phyloP scores from a whole-genome alignment of 2,113 vertebrate species.

The Eulacestoma nigropectus region DNA sequence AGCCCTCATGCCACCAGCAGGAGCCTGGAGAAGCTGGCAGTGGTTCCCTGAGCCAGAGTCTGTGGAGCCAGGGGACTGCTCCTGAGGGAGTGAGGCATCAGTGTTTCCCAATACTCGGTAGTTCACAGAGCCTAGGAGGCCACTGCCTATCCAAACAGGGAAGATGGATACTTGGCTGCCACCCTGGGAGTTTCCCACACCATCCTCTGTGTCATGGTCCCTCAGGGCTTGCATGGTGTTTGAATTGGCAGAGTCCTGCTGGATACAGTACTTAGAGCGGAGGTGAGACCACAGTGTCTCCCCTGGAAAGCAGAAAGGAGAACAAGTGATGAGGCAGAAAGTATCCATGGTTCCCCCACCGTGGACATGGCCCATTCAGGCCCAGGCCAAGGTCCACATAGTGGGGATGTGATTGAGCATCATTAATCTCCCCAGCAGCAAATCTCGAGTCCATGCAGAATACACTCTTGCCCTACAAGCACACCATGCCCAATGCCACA shows the following conservation, averaged over 20 bases:
- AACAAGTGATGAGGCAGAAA: neutral
- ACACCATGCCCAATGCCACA: neutral
- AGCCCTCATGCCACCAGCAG: neutral
- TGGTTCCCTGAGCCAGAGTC: neutral
- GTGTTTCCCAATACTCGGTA: neutral
- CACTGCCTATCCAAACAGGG: neutral
- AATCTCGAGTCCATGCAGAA: neutral
- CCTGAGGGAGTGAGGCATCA: neutral
- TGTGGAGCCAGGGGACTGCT: neutral
- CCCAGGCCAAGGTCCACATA: neutral
- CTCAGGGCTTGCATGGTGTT: slow-evolving; percentile 62
- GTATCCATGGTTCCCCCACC: neutral
- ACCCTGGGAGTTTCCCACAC: neutral
- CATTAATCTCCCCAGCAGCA: neutral
- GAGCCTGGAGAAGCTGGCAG: neutral
- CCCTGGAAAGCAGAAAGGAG: slow-evolving; percentile 66
- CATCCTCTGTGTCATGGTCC: neutral
- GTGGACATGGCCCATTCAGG: rapidly evolving
- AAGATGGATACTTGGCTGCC: neutral
- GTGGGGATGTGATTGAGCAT: rapidly evolving
- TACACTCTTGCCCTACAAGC: neutral
- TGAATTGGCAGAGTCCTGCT: slow-evolving; percentile 50
- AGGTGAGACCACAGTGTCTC: slow-evolving; percentile 89
- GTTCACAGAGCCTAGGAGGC: neutral
- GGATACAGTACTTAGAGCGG: slow-evolving; percentile 50